A percentile compares a stretch with the other conserved stretches of the same genome.
phyloP scores from a whole-genome alignment of 2,113 vertebrate species.

The Cynoglossus semilaevis region DNA sequence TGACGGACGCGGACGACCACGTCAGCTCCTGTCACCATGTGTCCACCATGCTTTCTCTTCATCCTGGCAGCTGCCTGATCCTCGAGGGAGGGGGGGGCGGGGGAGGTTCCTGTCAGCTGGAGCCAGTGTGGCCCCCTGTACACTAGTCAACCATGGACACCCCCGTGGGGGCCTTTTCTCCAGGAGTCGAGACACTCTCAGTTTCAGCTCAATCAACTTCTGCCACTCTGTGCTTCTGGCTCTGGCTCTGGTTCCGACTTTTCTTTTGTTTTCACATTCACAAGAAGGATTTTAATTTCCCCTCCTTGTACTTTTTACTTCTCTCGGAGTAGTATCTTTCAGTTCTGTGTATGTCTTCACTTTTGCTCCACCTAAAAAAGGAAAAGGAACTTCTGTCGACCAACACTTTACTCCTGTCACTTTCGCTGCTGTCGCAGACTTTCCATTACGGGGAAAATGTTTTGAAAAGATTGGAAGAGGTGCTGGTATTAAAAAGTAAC shows the following conservation, averaged over 20 bases:
- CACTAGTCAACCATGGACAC: slow-evolving; percentile 39
- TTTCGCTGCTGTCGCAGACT: too few species aligned
- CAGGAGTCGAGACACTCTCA: slow-evolving; percentile 32
- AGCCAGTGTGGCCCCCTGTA: slow-evolving; percentile 20
- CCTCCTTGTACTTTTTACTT: too few species aligned
- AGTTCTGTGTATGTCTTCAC: too few species aligned
- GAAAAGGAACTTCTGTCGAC: too few species aligned
- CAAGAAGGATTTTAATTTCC: too few species aligned
- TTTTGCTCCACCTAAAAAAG: too few species aligned
- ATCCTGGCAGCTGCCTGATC: slow-evolving; percentile 55
- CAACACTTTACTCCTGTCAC: too few species aligned
- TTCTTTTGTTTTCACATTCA: too few species aligned
- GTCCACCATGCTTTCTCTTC: slow-evolving; percentile 48
- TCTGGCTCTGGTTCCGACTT: slow-evolving; percentile 20
- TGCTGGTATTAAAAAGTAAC: too few species aligned
- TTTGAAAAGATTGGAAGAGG: too few species aligned
- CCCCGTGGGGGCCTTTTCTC: slow-evolving; percentile 39
- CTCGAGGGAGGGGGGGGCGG: slow-evolving; percentile 20
- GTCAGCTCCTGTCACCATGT: slow-evolving; percentile 65
- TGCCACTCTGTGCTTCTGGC: slow-evolving; percentile 37
- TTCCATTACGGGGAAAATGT: too few species aligned
- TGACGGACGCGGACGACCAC: slow-evolving; percentile 64
- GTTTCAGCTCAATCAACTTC: slow-evolving; percentile 60
- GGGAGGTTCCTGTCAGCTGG: slow-evolving; percentile 48
- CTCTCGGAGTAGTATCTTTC: too few species aligned